Evolutionary conservation across 2,113 vertebrate species (phyloP).

Genomic region (Merops nubicus): DNA sequence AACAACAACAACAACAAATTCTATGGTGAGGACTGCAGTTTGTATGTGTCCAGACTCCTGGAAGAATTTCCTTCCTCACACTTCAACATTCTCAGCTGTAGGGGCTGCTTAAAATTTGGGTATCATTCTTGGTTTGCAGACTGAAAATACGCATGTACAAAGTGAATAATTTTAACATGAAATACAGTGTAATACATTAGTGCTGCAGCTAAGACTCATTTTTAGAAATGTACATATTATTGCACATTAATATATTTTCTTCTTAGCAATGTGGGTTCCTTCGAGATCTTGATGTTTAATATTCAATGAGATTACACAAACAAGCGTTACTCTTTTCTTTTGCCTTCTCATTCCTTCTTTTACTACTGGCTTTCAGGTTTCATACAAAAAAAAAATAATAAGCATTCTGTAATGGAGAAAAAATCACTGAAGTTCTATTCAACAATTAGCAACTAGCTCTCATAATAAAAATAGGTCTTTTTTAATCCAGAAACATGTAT

Average conservation of each 20-base stretch:
- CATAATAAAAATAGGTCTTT: not conserved
- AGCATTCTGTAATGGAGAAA: not conserved
- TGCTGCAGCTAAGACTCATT: not conserved
- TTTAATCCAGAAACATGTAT: not conserved
- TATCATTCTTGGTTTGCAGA: not conserved
- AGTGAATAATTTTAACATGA: not conserved
- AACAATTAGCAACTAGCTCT: not conserved
- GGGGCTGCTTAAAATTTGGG: not conserved
- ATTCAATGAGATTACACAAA: not conserved
- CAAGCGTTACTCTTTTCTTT: not conserved
- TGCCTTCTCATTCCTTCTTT: not conserved
- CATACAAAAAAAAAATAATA: not conserved
- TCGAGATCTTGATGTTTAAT: not conserved
- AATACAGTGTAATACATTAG: not conserved
- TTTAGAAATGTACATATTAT: not conserved
- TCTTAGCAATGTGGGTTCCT: not conserved
- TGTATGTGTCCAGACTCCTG: not conserved
- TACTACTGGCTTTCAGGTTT: not conserved
- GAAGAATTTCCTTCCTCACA: not conserved
- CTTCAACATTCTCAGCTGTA: not conserved
- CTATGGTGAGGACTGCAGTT: not conserved
- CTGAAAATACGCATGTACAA: not conserved
- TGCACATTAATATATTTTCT: not conserved
- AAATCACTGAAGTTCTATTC: not conserved
- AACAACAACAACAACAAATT: not conserved